Evolutionary conservation across 2,888 invertebrate genomes (phyloP).

Genomic region (Ochropacha duplaris): DNA sequence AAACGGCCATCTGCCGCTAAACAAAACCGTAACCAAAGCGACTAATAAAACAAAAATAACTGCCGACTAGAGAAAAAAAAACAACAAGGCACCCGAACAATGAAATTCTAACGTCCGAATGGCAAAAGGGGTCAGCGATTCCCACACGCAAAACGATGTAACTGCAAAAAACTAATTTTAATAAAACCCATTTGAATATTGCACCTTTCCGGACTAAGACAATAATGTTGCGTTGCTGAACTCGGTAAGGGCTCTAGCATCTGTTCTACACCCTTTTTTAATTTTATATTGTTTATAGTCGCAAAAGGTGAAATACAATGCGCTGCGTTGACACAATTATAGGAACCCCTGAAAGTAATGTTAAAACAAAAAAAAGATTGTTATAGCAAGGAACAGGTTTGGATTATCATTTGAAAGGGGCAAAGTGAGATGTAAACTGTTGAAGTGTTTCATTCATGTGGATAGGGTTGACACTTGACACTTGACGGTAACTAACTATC

Average conservation of each 20-base stretch:
- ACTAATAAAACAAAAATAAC: slow-evolving; percentile 56
- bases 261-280: slow-evolving; percentile 58
- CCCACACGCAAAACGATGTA: slow-evolving; percentile 56
- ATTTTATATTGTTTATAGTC: slow-evolving; percentile 62
- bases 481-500: slow-evolving; percentile 10
- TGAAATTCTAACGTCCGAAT: slow-evolving; percentile 54
- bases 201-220: slow-evolving; percentile 75
- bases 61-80: slow-evolving; percentile 48
- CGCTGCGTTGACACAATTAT: slow-evolving; percentile 78
- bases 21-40: slow-evolving; percentile 35
- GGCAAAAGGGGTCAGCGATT: slow-evolving; percentile 68
- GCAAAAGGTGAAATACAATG: slow-evolving; percentile 56
- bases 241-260: slow-evolving; percentile 49
- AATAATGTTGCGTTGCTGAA: slow-evolving; percentile 46
- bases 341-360: slow-evolving; percentile 52
- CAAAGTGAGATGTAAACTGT: slow-evolving; percentile 74
- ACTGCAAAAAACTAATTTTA: slow-evolving; percentile 65
- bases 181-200: slow-evolving; percentile 60
- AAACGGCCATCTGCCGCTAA: slow-evolving; percentile 36
- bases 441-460: slow-evolving; percentile 56
- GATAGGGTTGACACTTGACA: slow-evolving; percentile 69
- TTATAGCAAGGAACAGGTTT: slow-evolving; percentile 75
- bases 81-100: slow-evolving; percentile 52
- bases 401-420: slow-evolving; percentile 74
- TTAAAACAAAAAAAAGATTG: slow-evolving; percentile 79